Evolutionary conservation across 2,888 invertebrate genomes (phyloP), one percentile per base, ranked within the genome.

Genomic region (Meghimatium bilineatum): DNA sequence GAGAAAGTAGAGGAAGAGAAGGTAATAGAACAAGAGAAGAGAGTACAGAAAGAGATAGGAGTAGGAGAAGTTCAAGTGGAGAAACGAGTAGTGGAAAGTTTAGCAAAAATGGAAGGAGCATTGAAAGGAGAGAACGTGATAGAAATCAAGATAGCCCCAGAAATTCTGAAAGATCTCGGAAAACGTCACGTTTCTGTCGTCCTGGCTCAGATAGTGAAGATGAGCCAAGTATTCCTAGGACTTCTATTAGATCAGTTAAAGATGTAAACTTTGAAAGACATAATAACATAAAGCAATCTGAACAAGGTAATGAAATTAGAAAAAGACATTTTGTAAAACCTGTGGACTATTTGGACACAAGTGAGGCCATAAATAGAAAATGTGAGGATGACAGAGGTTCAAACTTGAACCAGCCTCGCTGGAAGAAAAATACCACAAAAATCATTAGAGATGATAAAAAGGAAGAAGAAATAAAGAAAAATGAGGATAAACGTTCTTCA

Each of bases 241-340:
- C 52, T 66, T 67, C 56, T 75, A 17, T 34, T 6, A 56, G 76
- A 72, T 63, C 75, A 67, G 20, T 71, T 8, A 29, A 74, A 32
- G 66, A 44, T 63, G 38, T n/a, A 20, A 66, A n/a, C 10, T 29
- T 10, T 38, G 49, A 60, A 74, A 52, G 29, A 44, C 14, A 44
- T 38, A 32, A 75, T 66, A 66, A 44, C 38, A 56, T 49, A n/a
- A 38, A 60, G 6, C 14, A 63, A 56, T 74, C 74, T 36, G 52
- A 66, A 34, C 29, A 84, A 56, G 80, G 83, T 80, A 69, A 17
- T 71, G 60, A 69, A 56, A 66, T 60, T 82, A 83, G 69, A 78
- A 80, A 78, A 85, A 78, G 76, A 82, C 78, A 66, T 26, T 23
- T 80, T 29, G 85, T 74, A 69, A 84, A 72, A 36, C 71, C 80